Evolutionary conservation across 2,888 invertebrate genomes (phyloP).

Genomic region (Pecten maximus): DNA sequence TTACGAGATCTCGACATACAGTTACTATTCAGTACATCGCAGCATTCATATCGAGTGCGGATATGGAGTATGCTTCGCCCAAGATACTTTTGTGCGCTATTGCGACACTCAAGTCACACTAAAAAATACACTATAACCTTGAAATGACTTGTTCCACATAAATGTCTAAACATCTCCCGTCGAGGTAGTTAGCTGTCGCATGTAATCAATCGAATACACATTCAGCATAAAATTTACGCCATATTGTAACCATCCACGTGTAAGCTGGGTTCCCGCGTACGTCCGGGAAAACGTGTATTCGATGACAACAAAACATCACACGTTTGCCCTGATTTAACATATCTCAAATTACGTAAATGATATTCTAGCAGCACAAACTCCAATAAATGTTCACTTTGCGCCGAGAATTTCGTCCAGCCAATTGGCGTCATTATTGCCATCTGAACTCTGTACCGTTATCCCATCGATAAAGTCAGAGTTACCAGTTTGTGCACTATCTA

Average conservation of each 20-base stretch:
- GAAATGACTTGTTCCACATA: slow-evolving; percentile 29
- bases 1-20: slow-evolving; percentile 20
- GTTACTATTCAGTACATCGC: background rate
- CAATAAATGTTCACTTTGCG: slow-evolving; percentile 46
- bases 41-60: background rate
- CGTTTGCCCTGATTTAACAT: slow-evolving; percentile 31
- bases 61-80: background rate
- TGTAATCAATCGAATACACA: slow-evolving; percentile 27
- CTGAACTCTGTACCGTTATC: slow-evolving; percentile 82
- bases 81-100: background rate
- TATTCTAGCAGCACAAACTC: slow-evolving; percentile 26
- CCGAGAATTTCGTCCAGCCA: slow-evolving; percentile 77
- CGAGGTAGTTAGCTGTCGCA: slow-evolving; percentile 30
- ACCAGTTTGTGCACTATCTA: slow-evolving; percentile 87
- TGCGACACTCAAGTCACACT: background rate
- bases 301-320: slow-evolving; percentile 32
- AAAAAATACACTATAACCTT: slow-evolving; percentile 31
- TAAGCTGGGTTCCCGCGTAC: background rate
- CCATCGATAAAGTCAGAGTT: slow-evolving; percentile 89
- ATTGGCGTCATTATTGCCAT: slow-evolving; percentile 68
- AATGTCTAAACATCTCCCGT: background rate
- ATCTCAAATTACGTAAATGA: slow-evolving; percentile 32
- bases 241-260: background rate
- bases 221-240: background rate
- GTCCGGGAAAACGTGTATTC: slow-evolving; percentile 2